phyloP scores from a whole-genome alignment of 1,140 invertebrate species.

The Drosophila lowei region DNA sequence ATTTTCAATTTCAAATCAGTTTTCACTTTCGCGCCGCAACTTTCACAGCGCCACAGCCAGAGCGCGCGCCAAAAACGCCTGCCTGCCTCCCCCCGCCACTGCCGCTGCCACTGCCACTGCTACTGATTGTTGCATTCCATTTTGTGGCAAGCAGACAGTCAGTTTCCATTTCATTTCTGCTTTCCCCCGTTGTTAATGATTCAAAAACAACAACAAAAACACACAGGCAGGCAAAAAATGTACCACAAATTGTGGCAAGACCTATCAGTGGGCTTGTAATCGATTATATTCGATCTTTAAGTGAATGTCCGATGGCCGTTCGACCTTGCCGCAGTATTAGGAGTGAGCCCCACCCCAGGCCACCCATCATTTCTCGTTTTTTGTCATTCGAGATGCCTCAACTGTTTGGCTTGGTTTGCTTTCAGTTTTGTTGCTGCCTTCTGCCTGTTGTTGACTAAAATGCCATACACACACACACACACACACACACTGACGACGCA shows the following conservation, averaged over 20 bases:
- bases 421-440: slow-evolving; percentile 11
- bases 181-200: slow-evolving; percentile 16
- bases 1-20: slow-evolving; percentile 56
- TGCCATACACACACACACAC: slow-evolving; percentile 24
- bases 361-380: slow-evolving; percentile 21
- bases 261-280: no score
- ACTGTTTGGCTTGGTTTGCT: slow-evolving; percentile 37
- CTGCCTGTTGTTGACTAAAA: slow-evolving; percentile 51
- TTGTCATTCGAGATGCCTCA: slow-evolving; percentile 36
- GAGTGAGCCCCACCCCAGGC: background rate
- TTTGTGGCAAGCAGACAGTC: slow-evolving; percentile 13
- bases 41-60: slow-evolving; percentile 46
- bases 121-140: slow-evolving; percentile 23
- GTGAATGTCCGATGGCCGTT: background rate
- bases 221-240: background rate
- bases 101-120: background rate
- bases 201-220: background rate
- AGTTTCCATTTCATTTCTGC: slow-evolving; percentile 38
- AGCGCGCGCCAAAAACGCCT: slow-evolving; percentile 1
- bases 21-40: slow-evolving; percentile 71
- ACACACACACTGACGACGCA: slow-evolving; percentile 20
- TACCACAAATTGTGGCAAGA: background rate
- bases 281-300: no score
- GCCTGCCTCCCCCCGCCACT: background rate
- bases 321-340: slow-evolving; percentile 42